Conservation (phyloP, 2,113 vertebrate genomes). For the Pipa parva region DNA sequence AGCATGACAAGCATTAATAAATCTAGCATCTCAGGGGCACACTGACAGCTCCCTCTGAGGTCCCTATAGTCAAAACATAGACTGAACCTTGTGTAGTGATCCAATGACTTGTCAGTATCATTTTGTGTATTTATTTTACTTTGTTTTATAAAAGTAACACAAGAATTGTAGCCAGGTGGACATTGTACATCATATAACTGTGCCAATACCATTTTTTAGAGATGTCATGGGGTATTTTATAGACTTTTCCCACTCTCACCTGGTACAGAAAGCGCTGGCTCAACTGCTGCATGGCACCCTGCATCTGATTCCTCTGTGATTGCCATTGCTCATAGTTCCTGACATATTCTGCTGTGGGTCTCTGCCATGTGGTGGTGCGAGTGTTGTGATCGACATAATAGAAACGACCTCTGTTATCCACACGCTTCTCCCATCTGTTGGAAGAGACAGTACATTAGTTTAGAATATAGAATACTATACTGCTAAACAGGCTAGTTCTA, state of each 20-base stretch:
- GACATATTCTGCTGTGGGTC: constrained; percentile 88
- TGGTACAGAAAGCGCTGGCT: constrained; percentile 98
- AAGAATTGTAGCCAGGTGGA: too few relatives aligned
- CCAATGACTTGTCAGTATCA: too few relatives aligned
- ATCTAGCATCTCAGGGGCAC: not conserved
- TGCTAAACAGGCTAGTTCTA: too few relatives aligned
- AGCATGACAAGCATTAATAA: not conserved
- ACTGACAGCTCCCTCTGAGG: not conserved
- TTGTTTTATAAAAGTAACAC: too few relatives aligned
- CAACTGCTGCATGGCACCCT: constrained; percentile 97
- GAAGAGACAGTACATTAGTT: not conserved
- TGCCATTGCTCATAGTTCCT: constrained; percentile 97
- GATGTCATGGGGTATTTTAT: not conserved
- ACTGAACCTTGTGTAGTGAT: too few relatives aligned
- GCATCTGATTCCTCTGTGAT: constrained; percentile 89
- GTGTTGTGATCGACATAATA: constrained; percentile 99
- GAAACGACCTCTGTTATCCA: constrained; percentile 87
- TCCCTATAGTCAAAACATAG: too few relatives aligned
- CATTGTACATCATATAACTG: too few relatives aligned
- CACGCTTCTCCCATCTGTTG: constrained; percentile 91
- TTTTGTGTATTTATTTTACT: too few relatives aligned
- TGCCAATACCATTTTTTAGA: not conserved
- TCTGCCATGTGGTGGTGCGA: constrained; percentile 95
- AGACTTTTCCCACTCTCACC: constrained; percentile 58
- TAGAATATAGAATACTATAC: not conserved